Evolutionary conservation across 1,140 invertebrate genomes (phyloP), one percentile per base, ranked within the genome.

Genomic region (Drosophila leontia): DNA sequence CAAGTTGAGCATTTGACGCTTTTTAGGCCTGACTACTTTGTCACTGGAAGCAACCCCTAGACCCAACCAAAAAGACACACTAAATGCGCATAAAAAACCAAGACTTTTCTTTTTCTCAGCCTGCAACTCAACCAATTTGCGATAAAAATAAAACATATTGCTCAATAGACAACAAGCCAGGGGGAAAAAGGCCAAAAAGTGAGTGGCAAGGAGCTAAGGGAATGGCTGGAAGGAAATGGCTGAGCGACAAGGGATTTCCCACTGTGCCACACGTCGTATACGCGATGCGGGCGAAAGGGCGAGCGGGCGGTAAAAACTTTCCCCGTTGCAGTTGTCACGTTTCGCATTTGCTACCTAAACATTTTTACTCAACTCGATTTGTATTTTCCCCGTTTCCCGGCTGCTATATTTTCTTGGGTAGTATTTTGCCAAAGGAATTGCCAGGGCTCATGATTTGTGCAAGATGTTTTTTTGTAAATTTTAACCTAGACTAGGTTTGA

Each of bases 141-240:
- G 85, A 90, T 88, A 90, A 88, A 88, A 90, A 81, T 80, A 88
- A 84, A 88, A 90, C 81, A 90, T 84, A 90, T 88, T 81, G 81
- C 85, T 90, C 77, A 75, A 84, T 90, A 83, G 76, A 80, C 68
- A 79, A 84, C 84, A 80, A 68, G 55, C 64, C 62, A 56, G 37
- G 51, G 34, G 75, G 26, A 29, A 37, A 53, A 57, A 48, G 56
- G 63, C 63, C 44, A 53, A 59, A 34, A 55, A 34, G 35, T 34
- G 42, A 48, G 29, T 42, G 26, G 26, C 26, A 13, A 26, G 8
- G 37, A 13, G 26, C 5, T 19, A 15, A 34, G 34, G 12, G 50
- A 13, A 7, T 35, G 50, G 23, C n/a, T 3, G 15, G 57, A n/a
- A 34, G 15, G 41, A 35, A 39, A n/a, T 42, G 41, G 41, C 35